phyloP scores from a whole-genome alignment of 1,140 invertebrate genomes.

The Phocides pigmalion region DNA sequence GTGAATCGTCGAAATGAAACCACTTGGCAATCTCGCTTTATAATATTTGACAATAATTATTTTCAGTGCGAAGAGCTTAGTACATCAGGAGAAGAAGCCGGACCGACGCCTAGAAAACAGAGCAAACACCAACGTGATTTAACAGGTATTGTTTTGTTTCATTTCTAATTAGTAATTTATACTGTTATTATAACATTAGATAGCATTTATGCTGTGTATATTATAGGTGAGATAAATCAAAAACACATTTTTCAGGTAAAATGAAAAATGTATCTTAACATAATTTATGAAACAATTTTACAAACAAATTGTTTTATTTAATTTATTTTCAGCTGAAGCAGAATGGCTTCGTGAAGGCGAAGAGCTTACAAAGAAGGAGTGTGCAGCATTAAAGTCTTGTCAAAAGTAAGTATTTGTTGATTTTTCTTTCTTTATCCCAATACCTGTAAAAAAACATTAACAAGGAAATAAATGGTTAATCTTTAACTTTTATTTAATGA shows the following conservation, averaged over 20 bases:
- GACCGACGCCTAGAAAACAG: conserved; percentile 81
- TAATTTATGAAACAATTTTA: no score
- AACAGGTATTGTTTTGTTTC: conserved; percentile 52
- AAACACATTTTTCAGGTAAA: no score
- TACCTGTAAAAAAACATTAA: not conserved
- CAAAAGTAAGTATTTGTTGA: conserved; percentile 70
- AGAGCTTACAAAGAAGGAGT: conserved; percentile 76
- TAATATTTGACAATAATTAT: no score
- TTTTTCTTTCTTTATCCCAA: not conserved
- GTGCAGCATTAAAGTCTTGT: conserved; percentile 68
- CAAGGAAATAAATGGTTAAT: no score
- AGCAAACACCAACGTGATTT: conserved; percentile 79
- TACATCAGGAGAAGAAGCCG: conserved; percentile 80
- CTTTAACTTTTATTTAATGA: no score
- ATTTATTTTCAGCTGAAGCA: conserved; percentile 65
- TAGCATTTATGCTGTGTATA: no score
- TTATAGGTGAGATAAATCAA: conserved; percentile 1
- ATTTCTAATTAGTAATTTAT: not conserved
- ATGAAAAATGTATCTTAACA: no score
- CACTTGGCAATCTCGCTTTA: not conserved
- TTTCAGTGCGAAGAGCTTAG: conserved; percentile 80
- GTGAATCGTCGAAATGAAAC: not conserved
- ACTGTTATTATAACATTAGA: no score
- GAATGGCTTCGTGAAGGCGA: conserved; percentile 79
- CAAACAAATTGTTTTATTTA: no score